Base-by-base conservation (phyloP, 2,113 vertebrate species). In the Phyllostomus hastatus region DNA sequence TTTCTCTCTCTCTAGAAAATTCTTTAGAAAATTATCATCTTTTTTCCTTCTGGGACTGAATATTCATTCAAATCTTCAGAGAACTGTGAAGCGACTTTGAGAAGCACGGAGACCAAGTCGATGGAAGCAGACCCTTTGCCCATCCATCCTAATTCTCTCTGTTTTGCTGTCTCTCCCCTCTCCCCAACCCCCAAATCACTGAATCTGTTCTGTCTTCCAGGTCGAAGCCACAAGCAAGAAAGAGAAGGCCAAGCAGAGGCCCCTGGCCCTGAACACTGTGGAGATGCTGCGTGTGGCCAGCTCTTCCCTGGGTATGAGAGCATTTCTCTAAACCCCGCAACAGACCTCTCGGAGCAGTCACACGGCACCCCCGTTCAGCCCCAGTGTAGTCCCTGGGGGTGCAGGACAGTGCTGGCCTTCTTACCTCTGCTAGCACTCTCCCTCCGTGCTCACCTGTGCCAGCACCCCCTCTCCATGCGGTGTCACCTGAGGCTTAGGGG, bases 231-330 rank as follows among this genome's bases (percentile, higher is more conserved):
- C 99, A 95, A 99, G 98, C 98, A 99, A 98, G 97, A 99, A 99
- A 89, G 99, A 99, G 97, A 99, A 99, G 97, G 98, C 98, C 85
- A 99, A 99, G 97, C 99, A 99, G 98, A 99, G 99, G 90, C 99
- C 99, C 0, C 98, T 99, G 96, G 99, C 99, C 81, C 97, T 99
- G 95, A 99, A 99, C 98, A 99, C 99, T 0, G 99, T 99, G 97
- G 99, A 99, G 98, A 99, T 99, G 99, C 97, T 99, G 24, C 98
- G 99, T 95, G 99, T 99, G 92, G 99, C 99, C 97, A 99, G 99
- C 96, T 99, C 99, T 79, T 98, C 99, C 67, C 98, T 99, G 94
- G 99, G 99, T 99, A 97, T 33, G 98, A 78, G 26, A 22, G 4
- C 0, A 0, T 43, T 54, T 76, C 86, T 57, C 17, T 24, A 31